Evolutionary conservation across 2,888 invertebrate species (phyloP), one percentile per base, ranked within the genome.

Genomic region (Aphodius sticticus): DNA sequence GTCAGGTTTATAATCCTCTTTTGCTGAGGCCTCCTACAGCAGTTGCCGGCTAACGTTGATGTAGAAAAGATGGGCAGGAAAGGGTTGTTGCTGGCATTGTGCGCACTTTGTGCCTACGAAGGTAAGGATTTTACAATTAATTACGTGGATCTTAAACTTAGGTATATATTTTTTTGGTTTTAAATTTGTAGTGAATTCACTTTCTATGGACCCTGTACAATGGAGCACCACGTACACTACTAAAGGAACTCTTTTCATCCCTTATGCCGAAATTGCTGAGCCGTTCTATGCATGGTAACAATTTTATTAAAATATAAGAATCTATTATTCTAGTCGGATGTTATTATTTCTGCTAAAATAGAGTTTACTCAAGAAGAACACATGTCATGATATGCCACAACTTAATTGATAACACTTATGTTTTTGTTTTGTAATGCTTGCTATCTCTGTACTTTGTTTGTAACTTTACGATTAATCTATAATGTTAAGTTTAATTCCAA

Each of bases 181-280:
- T 12, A 53, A 53, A 53, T 53, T 53, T 53, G 12, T 53, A 53
- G 53, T 53, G 53, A 1, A 53, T 2, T 53, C 53, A 53, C 53
- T 53, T 53, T 53, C 53, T 53, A 53, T 53, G 53, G 53, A 53
- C 53, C 69, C 81, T 38, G 37, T 79, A 53, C 38, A 69, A 88
- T 96, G 96, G 93, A 95, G 92, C 85, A 87, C 91, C 0, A 92
- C 92, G 0, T 96, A 96, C 86, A 93, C 94, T 0, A 94, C 95
- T 0, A 94, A 94, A 86, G 97, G 96, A 4, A 91, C 93, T 4
- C 89, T 98, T 36, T 93, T 92, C 84, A 96, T 99, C 83, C 98
- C 99, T 0, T 99, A 98, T 90, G 98, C 98, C 0, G 98, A 98
- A 90, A 93, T 99, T 76, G 92, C 92, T 35, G 98, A 99, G 88